phyloP scores from a whole-genome alignment of 35 echinoderm and acorn worm species.

The Hemicentrotus pulcherrimus region DNA sequence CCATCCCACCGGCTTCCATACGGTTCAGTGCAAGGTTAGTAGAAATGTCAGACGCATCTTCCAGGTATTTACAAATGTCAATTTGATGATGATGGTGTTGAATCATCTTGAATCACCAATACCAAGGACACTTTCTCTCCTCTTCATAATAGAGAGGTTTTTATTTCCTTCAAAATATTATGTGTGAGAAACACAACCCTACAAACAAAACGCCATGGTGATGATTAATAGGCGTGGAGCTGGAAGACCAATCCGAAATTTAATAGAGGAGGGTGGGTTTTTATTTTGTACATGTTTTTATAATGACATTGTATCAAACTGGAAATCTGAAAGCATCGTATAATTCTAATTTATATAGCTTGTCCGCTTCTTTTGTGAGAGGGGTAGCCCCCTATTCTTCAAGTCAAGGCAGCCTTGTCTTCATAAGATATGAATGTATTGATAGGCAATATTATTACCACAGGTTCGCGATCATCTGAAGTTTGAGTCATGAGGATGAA shows the following conservation, averaged over 20 bases:
- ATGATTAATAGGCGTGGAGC: no score
- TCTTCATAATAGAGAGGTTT: not conserved
- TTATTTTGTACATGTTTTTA: not conserved
- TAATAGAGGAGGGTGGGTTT: not conserved
- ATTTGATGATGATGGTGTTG: not conserved
- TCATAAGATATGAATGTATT: not conserved
- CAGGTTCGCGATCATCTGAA: not conserved
- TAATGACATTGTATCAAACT: not conserved
- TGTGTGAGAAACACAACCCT: no score
- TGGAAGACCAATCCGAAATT: no score
- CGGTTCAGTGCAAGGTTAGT: constrained; percentile 11
- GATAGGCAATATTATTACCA: not conserved
- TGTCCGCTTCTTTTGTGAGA: no score
- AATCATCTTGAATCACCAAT: constrained; percentile 20
- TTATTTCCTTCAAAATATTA: not conserved
- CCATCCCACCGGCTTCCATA: not conserved
- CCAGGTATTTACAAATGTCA: constrained; percentile 20
- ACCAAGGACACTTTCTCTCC: not conserved
- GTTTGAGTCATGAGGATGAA: not conserved
- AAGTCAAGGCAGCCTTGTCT: not conserved
- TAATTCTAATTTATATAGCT: not conserved
- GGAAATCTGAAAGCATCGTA: not conserved
- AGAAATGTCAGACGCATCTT: constrained; percentile 15
- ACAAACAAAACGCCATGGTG: no score
- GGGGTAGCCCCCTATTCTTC: not conserved